Base-by-base conservation (phyloP, 1,140 invertebrate genomes). In the Conus ventricosus region DNA sequence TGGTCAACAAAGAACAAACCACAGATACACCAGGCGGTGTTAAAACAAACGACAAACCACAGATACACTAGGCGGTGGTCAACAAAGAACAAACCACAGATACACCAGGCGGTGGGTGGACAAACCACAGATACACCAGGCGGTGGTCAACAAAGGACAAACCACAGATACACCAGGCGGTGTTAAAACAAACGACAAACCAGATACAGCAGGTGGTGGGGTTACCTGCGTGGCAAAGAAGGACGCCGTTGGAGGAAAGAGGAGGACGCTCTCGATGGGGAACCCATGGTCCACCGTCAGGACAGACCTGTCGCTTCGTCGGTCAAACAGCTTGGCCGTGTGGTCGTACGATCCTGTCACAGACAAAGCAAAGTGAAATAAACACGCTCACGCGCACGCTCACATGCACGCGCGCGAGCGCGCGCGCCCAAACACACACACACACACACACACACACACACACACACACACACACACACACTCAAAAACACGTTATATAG, bases 231-330 rank as follows among this genome's bases (percentile, higher is more conserved):
- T 98, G 98, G 39, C 25, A 99, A n/a, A n/a, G 95, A 93, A 99
- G 97, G 90, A 99, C 96, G 81, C 98, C 97, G 51, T 98, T 98
- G 83, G 97, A 97, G 20, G 98, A 92, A 98, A 96, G 93, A 98
- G 98, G 6, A 99, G 93, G 85, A 99, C 95, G 91, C 97, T 97
- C 95, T 99, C 99, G 3, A 99, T 97, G 1, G 98, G 98, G 91
- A 96, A 96, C 82, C 97, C 98, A 95, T 99, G 98, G 94, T 99
- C 97, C 11, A 99, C 97, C 55, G 96, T 96, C 76, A 97, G 95
- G 39, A 97, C 96, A 90, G 97, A 96, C 91, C 96, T 96, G 57
- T 89, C 84, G 15, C 90, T 97, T 92, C 99, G 96, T 15, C 96
- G 96, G 95, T 99, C 99, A 96, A 97, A 99, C 95, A 99, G 96